A percentile compares a stretch with the other conserved stretches of the same genome.
These are phyloP conservation scores for Drosophila tsacasi DNA, from an alignment of 1,140 invertebrate species.

Conservation along the genomic window DNA sequence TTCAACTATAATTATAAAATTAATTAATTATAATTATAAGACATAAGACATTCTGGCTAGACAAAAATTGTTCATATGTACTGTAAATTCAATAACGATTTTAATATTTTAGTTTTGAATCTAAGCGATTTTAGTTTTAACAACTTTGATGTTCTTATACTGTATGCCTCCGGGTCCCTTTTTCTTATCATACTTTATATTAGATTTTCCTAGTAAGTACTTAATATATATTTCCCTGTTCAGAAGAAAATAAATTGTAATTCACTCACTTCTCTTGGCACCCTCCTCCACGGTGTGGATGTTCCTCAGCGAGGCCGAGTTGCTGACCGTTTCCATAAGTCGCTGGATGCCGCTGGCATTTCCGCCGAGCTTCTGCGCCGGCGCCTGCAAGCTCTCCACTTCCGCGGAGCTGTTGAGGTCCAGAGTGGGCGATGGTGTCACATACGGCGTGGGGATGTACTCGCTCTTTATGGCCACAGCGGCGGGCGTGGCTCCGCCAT, in stretches of 20 bases:
- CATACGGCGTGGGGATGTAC: constrained; percentile 80
- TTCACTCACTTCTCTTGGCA: constrained; percentile 65
- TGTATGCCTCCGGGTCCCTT: neutral
- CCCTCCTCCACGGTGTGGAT: constrained; percentile 44
- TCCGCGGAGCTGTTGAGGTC: constrained; percentile 80
- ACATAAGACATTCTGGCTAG: neutral
- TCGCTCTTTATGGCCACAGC: constrained; percentile 63
- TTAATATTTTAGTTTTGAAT: neutral
- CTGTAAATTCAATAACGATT: neutral
- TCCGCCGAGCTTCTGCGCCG: constrained; percentile 48
- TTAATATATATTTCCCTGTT: neutral
- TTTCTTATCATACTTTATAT: neutral
- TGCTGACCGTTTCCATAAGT: constrained; percentile 54
- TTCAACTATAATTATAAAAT: neutral
- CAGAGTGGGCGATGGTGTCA: constrained; percentile 80
- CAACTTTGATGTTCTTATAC: neutral
- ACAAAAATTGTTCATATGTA: neutral
- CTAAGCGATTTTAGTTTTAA: neutral
- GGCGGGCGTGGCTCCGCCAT: constrained; percentile 38
- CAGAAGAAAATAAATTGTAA: neutral
- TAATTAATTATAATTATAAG: neutral
- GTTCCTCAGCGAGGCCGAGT: constrained; percentile 34
- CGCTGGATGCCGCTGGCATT: constrained; percentile 44
- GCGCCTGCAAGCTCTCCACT: constrained; percentile 62
- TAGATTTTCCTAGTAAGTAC: too few species aligned